Percentiles rank a stretch among this genome's conserved stretches.
These are phyloP conservation scores for Molanna angustata DNA, from an alignment of 2,888 invertebrate species.

Conservation along the genomic window DNA sequence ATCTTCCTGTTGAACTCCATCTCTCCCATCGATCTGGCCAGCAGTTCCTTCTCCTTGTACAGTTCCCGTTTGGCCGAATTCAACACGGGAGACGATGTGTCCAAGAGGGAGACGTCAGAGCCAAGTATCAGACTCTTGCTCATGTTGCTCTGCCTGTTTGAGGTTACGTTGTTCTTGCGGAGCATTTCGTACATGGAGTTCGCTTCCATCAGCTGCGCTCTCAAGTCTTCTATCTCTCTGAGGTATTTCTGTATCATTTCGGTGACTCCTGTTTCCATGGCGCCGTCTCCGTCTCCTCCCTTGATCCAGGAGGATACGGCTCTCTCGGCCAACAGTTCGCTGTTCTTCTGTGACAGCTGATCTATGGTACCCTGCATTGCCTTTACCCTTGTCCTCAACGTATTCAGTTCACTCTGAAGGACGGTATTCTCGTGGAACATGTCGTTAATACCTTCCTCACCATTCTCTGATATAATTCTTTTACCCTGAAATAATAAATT, in stretches of 20 bases:
- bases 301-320: conserved; percentile 62
- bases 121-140: conserved; percentile 35
- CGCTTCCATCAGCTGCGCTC: conserved; percentile 85
- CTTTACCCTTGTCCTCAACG: conserved; percentile 84
- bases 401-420: conserved; percentile 84
- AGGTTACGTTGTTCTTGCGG: conserved; percentile 50
- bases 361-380: conserved; percentile 94
- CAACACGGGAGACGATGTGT: conserved; percentile 50
- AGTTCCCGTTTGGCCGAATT: conserved; percentile 80
- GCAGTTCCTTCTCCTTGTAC: conserved; percentile 59
- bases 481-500: conserved; percentile 64
- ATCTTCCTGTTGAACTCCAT: conserved; percentile 49
- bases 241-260: conserved; percentile 80
- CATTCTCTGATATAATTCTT: conserved; percentile 81
- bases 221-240: conserved; percentile 86
- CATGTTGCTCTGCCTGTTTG: conserved; percentile 32
- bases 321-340: conserved; percentile 76
- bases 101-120: conserved; percentile 43
- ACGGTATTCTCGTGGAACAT: conserved; percentile 95
- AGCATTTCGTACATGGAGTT: conserved; percentile 75
- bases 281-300: conserved; percentile 36
- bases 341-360: conserved; percentile 77
- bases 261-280: conserved; percentile 51
- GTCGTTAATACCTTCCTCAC: conserved; percentile 85
- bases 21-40: conserved; percentile 53